Percentiles rank a stretch among this genome's conserved stretches.
phyloP scores from a whole-genome alignment of 2,113 vertebrate genomes.

The Gymnorhina tibicen region DNA sequence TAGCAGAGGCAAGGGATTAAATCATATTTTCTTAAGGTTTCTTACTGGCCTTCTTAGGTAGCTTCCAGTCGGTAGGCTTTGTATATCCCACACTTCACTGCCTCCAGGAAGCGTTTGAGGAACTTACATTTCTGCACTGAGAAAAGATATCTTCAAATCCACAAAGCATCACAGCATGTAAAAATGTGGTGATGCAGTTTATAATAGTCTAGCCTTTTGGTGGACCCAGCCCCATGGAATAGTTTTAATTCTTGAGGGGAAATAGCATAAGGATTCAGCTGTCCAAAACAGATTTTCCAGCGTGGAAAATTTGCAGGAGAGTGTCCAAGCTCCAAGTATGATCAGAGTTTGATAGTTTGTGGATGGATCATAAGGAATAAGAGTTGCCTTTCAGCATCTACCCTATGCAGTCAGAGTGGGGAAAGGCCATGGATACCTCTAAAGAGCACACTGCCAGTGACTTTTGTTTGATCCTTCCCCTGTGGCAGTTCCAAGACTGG shows the following conservation, averaged over 20 bases:
- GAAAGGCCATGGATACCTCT: background rate
- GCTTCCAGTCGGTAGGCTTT: background rate
- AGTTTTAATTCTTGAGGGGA: background rate
- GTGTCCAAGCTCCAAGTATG: background rate
- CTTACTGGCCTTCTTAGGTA: background rate
- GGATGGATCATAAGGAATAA: background rate
- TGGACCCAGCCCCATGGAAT: background rate
- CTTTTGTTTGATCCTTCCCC: background rate
- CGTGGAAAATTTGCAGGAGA: background rate
- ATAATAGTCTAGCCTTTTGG: background rate
- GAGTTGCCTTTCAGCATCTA: background rate
- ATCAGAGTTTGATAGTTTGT: background rate
- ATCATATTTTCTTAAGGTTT: background rate
- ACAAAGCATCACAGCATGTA: background rate
- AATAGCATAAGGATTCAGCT: background rate
- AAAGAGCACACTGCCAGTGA: background rate
- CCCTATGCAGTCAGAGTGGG: background rate
- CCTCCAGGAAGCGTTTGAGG: background rate
- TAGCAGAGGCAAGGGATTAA: accelerated
- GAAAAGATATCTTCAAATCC: background rate
- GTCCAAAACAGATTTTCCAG: background rate
- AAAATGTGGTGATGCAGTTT: background rate
- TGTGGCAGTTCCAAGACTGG: background rate
- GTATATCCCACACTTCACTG: background rate
- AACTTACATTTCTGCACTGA: background rate